Base-by-base conservation (phyloP, 2,797 vertebrate species). In the Loris lydekkerianus region DNA sequence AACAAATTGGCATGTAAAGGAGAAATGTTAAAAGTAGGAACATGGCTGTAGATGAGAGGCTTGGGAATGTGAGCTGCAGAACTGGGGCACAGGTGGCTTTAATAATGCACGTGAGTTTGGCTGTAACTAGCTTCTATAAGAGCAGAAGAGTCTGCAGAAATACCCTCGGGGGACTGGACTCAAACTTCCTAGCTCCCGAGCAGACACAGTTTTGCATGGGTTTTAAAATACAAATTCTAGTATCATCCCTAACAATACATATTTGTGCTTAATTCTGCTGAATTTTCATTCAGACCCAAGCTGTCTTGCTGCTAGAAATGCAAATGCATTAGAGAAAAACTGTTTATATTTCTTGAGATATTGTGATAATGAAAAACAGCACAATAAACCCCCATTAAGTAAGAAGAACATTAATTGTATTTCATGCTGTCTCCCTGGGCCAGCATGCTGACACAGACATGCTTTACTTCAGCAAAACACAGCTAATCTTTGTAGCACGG, bases 341-440 rank as follows among this genome's bases (percentile, higher is more conserved):
- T 27, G 85, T 97, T 97, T 97, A 21, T 90, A 77, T 60, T 58
- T 97, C 97, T 94, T 93, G 87, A 96, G 95, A 93, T 93, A 94
- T 53, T 96, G 92, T 40, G 89, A 97, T 97, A 97, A 94, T 82
- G 86, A 80, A 97, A 97, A 97, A 91, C 78, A 92, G 75, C 73
- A 90, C 93, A 34, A 15, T 34, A 89, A 94, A 76, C 76, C 88
- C 89, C 91, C 56, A 96, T 95, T 97, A 97, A 92, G 20, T 90
- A 91, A 92, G 25, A 67, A 97, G 63, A 94, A 96, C 70, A 21
- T 63, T 95, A 93, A 97, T 96, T 94, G 96, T 94, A 61, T 84
- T 93, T 77, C 88, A 76, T 7, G 27, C 61, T 40, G 85, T 86
- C 93, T 88, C 61, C 40, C 60, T 21, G 31, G 96, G 93, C 92